A percentile compares a stretch with the other conserved stretches of the same genome.
Evolutionary conservation across 2,797 vertebrate species (phyloP).

Genomic region (Atherinosoma microstoma): DNA sequence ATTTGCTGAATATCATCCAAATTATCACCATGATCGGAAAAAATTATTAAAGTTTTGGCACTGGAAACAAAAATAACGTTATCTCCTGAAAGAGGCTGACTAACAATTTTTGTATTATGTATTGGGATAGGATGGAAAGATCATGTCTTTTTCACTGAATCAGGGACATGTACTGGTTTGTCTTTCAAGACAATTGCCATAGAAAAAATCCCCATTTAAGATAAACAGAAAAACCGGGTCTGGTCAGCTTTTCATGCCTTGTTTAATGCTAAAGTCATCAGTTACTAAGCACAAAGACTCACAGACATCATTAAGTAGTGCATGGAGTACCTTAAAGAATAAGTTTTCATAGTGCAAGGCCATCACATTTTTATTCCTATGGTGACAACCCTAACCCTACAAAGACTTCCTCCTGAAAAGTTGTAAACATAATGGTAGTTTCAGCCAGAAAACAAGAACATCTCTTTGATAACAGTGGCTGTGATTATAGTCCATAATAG

Average conservation of each 20-base stretch:
- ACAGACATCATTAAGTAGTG: neutral
- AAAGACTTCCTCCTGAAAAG: conserved; percentile 42
- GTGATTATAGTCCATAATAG: neutral
- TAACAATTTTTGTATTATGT: neutral
- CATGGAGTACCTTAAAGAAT: neutral
- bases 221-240: too few relatives aligned
- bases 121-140: neutral
- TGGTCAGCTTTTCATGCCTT: too few relatives aligned
- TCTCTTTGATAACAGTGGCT: neutral
- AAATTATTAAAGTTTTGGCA: too few relatives aligned
- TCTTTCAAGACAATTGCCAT: neutral
- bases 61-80: neutral
- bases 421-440: conserved; percentile 24
- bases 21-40: too few relatives aligned
- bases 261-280: too few relatives aligned
- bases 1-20: too few relatives aligned
- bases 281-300: too few relatives aligned
- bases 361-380: neutral
- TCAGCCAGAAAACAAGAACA: conserved; percentile 29
- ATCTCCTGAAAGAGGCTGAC: neutral
- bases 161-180: neutral
- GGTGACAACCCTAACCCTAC: conserved; percentile 23
- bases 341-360: neutral
- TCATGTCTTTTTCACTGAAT: neutral
- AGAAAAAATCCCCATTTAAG: too few relatives aligned